Percentiles rank a stretch among this genome's conserved stretches.
These are phyloP conservation scores for Silurus meridionalis DNA, from an alignment of 2,113 vertebrate species.

Conservation along the genomic window DNA sequence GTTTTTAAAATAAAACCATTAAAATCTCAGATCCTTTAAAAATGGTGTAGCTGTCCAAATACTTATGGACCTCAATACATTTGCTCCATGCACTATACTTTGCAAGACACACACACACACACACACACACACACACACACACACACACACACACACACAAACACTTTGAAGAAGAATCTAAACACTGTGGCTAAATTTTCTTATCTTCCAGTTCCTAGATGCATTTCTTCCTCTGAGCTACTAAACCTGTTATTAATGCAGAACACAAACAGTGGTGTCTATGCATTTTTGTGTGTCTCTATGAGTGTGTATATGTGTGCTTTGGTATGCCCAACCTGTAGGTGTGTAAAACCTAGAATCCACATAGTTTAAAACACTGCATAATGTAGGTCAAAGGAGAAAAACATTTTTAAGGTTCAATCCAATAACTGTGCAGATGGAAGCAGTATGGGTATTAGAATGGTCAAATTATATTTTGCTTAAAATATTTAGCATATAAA, in stretches of 20 bases:
- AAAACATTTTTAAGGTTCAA: not conserved
- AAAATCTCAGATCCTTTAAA: too few species aligned
- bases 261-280: not conserved
- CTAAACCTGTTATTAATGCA: constrained; percentile 39
- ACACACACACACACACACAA: constrained; percentile 15
- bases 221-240: constrained; percentile 32
- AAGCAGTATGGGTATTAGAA: constrained; percentile 1
- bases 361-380: constrained; percentile 30
- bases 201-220: constrained; percentile 42
- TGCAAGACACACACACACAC: not conserved
- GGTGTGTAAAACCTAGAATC: constrained; percentile 4
- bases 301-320: not conserved
- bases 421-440: constrained; percentile 40
- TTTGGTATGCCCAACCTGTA: not conserved
- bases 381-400: constrained; percentile 39
- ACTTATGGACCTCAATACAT: not conserved
- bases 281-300: not conserved
- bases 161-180: constrained; percentile 38
- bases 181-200: constrained; percentile 44
- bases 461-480: not conserved
- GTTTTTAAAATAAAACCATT: too few species aligned
- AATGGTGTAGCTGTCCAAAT: too few species aligned
- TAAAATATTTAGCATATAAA: not conserved
- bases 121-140: not conserved
- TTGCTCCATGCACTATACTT: constrained; percentile 6